Evolutionary conservation across 2,113 vertebrate species (phyloP), one percentile per base, ranked within the genome.

Genomic region (Crypturellus undulatus): DNA sequence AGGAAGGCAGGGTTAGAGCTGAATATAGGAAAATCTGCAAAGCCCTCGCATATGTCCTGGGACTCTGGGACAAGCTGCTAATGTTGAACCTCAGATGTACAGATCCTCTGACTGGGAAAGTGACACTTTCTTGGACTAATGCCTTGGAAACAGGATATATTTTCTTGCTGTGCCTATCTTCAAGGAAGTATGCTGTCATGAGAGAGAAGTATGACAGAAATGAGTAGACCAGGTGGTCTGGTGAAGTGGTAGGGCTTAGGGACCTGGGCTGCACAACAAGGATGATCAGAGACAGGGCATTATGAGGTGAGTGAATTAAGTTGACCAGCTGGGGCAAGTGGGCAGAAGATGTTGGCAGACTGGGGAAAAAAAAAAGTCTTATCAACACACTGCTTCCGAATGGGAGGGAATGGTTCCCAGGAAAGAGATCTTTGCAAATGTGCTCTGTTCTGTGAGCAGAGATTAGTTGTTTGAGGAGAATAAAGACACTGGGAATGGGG

Each of bases 21-120:
- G 25, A 43, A 12, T 54, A 20, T 16, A 59, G 32, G 6, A 71
- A 3, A 84, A 58, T 4, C 5, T 73, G 1, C 42, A 58, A 49
- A 82, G 56, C 4, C 19, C 13, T 56, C 4, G 0, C 1, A 76
- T 17, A 52, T 49, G 2, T 6, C 2, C 64, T 32, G 16, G 28
- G 9, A 24, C 17, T 60, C 47, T 68, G 19, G 20, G 9, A 43
- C 28, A 87, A 25, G 25, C 51, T 84, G 51, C 25, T 64, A 12
- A 14, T 58, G 5, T 43, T 49, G 40, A 69, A 81, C 4, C 2
- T 38, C 26, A 32, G 8, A 13, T 45, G 3, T 56, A 56, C 30
- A 72, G 1, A 0, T 78, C 7, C 18, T 70, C 43, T 83, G 51
- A 24, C 8, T 43, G 20, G 4, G 51, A 4, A 69, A 70, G 71